Evolutionary conservation across 2,888 invertebrate genomes (phyloP), one percentile per base, ranked within the genome.

Genomic region (Epicampocera succincta): DNA sequence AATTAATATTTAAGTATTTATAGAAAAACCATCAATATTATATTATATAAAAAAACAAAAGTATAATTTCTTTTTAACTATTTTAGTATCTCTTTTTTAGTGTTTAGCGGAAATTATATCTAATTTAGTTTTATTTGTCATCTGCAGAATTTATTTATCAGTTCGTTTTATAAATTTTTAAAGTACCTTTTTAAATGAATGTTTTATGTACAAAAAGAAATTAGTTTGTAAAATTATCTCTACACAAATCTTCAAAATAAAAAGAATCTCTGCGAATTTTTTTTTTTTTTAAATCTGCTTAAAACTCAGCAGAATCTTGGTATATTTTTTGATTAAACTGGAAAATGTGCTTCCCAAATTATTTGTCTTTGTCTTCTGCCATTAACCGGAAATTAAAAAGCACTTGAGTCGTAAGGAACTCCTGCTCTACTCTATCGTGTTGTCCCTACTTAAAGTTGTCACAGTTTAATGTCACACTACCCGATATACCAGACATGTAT

Each of bases 1-100:
- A 71, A 82, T 82, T 82, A 78, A 71, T 65, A 54, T 19, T 38
- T 82, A 82, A 73, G 81, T 77, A 82, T 82, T 77, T 77, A 78
- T 82, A 66, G 33, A 66, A 58, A 54, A 61, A 33, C 9, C 25
- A 29, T 54, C 33, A 68, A 76, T 60, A 61, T 52, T 76, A 52
- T 52, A 38, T 76, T 50, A 68, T 69, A 63, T 69, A 9, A 8
- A 33, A 33, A 33, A 33, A 33, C 8, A 25, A 3, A 61, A 46
- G n/a, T 48, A 48, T 54, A 63, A 56, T 42, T n/a, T n/a, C 48
- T 46, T 71, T 48, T 48, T 40, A 40, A 42, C 2, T 21, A 15
- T 46, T 46, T 48, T 56, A 66, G 25, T 66, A 40, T 74, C 56
- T 56, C 5, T 65, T 25, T 56, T 65, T 33, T 33, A 66, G 56